These are phyloP conservation scores for Smithornis capensis DNA, from an alignment of 2,113 vertebrate species.

Conservation along the genomic window DNA sequence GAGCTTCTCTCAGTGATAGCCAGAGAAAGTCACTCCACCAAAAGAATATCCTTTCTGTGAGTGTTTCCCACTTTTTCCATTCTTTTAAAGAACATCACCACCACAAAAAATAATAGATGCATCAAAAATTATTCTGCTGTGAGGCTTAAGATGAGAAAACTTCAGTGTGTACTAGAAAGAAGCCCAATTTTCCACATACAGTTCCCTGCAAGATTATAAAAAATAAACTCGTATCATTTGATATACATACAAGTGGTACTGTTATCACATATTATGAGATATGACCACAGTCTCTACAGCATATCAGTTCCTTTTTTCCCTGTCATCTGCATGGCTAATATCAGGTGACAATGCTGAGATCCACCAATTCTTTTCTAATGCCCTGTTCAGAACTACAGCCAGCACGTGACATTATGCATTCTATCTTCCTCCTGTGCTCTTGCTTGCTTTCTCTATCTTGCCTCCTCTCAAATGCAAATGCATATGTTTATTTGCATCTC, in stretches of 20 bases:
- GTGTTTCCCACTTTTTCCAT: background rate
- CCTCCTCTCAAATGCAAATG: background rate
- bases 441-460: background rate
- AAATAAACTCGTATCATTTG: background rate
- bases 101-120: background rate
- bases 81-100: background rate
- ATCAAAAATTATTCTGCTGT: background rate
- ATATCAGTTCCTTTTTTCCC: background rate
- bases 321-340: background rate
- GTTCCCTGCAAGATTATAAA: background rate
- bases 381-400: background rate
- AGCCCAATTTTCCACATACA: fast-evolving
- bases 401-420: background rate
- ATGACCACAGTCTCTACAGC: background rate
- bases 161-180: background rate
- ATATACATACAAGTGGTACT: background rate
- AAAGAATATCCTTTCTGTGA: background rate
- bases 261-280: background rate
- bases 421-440: background rate
- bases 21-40: background rate
- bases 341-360: background rate
- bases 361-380: conserved; percentile 20
- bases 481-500: background rate
- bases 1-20: background rate
- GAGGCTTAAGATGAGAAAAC: background rate